Percentiles rank a stretch among this genome's conserved stretches.
Conservation (phyloP, 2,888 invertebrate species). For the Monochamus alternatus region DNA sequence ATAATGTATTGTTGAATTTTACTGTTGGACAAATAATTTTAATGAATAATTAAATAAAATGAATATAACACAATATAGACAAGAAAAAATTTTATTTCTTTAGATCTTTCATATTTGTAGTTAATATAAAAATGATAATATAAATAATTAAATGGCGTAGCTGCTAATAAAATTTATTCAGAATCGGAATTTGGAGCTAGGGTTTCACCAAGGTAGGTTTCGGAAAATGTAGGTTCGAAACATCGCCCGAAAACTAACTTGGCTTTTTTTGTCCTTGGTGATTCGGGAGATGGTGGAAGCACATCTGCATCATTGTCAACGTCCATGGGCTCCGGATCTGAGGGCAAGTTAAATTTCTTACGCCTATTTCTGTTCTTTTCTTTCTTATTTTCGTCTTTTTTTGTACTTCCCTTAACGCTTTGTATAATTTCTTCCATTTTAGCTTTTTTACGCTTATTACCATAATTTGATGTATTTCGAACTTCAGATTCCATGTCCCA, state of each 20-base stretch:
- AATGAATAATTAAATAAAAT: no score
- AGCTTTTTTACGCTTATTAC: slow-evolving; percentile 30
- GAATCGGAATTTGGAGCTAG: slow-evolving; percentile 69
- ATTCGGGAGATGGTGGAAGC: slow-evolving; percentile 73
- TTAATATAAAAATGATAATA: slow-evolving; percentile 6
- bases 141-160: not conserved
- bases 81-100: not conserved
- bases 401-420: slow-evolving; percentile 31
- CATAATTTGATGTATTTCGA: slow-evolving; percentile 32
- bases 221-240: slow-evolving; percentile 77
- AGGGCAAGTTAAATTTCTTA: slow-evolving; percentile 22
- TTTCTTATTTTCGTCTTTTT: slow-evolving; percentile 20
- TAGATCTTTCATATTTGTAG: not conserved
- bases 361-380: slow-evolving; percentile 20
- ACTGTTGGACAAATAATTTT: no score
- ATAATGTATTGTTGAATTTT: no score
- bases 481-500: slow-evolving; percentile 47
- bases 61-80: not conserved
- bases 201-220: slow-evolving; percentile 40
- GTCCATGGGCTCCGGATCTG: slow-evolving; percentile 13
- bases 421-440: slow-evolving; percentile 41
- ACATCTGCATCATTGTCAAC: slow-evolving; percentile 42
- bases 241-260: slow-evolving; percentile 81
- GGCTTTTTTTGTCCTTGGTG: slow-evolving; percentile 74
- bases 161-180: slow-evolving; percentile 52